A percentile compares a stretch with the other conserved stretches of the same genome.
Conservation (phyloP, 2,797 vertebrate species). For the Mastacembelus armatus region DNA sequence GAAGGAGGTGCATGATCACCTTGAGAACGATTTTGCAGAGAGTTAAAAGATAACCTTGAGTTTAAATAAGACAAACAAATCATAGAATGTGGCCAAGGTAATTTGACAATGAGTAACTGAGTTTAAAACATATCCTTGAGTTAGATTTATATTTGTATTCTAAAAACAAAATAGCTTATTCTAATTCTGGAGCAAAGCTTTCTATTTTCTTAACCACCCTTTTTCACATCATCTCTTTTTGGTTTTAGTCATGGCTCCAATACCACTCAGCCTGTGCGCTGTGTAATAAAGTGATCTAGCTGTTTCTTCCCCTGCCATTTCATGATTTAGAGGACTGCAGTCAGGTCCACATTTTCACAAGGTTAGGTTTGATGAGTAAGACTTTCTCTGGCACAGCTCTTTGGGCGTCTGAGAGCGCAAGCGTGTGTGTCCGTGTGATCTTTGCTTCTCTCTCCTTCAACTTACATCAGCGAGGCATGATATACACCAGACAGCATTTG, state of each 20-base stretch:
- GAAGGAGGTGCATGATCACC: conserved; percentile 50
- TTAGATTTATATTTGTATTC: conserved; percentile 35
- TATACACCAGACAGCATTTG: conserved; percentile 60
- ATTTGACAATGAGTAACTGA: conserved; percentile 20
- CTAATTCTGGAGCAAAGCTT: conserved; percentile 40
- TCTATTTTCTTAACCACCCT: conserved; percentile 30
- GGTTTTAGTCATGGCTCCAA: conserved; percentile 52
- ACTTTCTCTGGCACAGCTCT: conserved; percentile 51
- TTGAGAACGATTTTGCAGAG: conserved; percentile 3
- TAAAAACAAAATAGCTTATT: conserved; percentile 45
- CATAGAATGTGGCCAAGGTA: conserved; percentile 16
- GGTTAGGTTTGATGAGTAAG: conserved; percentile 69
- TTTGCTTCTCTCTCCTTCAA: conserved; percentile 36
- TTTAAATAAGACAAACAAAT: conserved; percentile 27
- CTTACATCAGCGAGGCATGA: conserved; percentile 50
- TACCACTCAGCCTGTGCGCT: conserved; percentile 34
- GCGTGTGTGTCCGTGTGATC: conserved; percentile 15
- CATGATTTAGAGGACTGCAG: conserved; percentile 66
- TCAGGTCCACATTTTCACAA: conserved; percentile 62
- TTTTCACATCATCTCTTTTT: conserved; percentile 49
- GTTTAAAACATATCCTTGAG: conserved; percentile 9
- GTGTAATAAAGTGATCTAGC: conserved; percentile 59
- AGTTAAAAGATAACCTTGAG: conserved; percentile 16
- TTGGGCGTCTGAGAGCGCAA: conserved; percentile 23
- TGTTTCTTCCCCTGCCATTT: conserved; percentile 44